Percentiles rank a stretch among this genome's conserved stretches.
These are phyloP conservation scores for Dromococcyx pavoninus DNA, from an alignment of 2,797 vertebrate species.

Conservation along the genomic window DNA sequence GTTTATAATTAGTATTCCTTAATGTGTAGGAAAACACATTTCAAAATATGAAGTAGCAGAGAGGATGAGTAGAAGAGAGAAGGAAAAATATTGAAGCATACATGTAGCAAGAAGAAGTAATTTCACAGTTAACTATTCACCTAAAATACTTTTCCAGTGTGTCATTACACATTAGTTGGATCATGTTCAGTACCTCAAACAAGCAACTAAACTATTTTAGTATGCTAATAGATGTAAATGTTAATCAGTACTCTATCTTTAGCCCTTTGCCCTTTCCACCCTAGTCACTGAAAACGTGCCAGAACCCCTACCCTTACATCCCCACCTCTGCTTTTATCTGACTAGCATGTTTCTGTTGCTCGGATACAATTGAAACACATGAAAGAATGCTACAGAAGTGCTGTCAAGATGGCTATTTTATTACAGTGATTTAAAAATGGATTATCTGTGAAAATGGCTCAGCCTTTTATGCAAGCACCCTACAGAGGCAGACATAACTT, in stretches of 20 bases:
- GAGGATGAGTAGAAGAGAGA: neutral
- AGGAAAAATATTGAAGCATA: neutral
- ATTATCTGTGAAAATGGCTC: conserved; percentile 56
- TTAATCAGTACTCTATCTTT: neutral
- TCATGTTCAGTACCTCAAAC: neutral
- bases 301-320: neutral
- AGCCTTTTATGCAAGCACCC: conserved; percentile 33
- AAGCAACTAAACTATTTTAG: neutral
- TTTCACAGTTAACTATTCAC: neutral
- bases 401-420: conserved; percentile 55
- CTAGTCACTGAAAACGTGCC: neutral
- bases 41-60: neutral
- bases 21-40: neutral
- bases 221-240: neutral
- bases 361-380: conserved; percentile 47
- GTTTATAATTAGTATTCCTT: conserved; percentile 27
- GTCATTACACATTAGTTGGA: neutral
- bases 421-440: conserved; percentile 57
- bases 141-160: neutral
- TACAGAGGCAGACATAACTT: neutral
- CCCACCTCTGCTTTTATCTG: conserved; percentile 31
- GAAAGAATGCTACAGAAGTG: conserved; percentile 38
- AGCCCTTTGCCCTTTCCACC: neutral
- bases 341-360: conserved; percentile 56
- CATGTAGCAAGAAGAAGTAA: neutral